phyloP scores from a whole-genome alignment of 2,113 vertebrate species.

The Quiscalus mexicanus region DNA sequence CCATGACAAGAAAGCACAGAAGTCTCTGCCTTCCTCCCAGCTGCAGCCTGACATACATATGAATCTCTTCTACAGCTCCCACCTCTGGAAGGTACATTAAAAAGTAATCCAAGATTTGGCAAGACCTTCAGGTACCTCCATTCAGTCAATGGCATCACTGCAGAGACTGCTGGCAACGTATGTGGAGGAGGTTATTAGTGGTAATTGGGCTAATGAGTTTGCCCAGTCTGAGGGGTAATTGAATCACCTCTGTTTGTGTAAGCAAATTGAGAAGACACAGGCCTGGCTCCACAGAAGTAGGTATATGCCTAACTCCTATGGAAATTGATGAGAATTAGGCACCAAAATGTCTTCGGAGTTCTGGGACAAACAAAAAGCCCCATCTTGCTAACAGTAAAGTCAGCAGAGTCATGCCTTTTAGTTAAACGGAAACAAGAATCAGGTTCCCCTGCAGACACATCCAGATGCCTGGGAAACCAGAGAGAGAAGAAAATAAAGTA shows the following conservation, averaged over 20 bases:
- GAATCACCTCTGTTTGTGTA: conserved; percentile 38
- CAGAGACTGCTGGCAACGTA: background rate
- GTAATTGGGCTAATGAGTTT: conserved; percentile 46
- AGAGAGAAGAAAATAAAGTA: background rate
- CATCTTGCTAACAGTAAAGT: background rate
- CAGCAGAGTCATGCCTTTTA: background rate
- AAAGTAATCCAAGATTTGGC: background rate
- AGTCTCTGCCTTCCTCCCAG: background rate
- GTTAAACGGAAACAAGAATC: background rate
- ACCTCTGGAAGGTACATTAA: background rate
- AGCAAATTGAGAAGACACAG: conserved; percentile 41
- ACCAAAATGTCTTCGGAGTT: conserved; percentile 5
- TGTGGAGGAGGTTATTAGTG: conserved; percentile 33
- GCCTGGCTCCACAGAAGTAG: background rate
- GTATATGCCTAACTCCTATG: background rate
- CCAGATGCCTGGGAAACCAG: background rate
- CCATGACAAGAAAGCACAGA: background rate
- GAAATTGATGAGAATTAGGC: conserved; percentile 7
- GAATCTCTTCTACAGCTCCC: background rate
- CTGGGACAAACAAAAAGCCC: background rate
- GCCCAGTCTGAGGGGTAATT: conserved; percentile 41
- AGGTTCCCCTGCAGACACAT: background rate
- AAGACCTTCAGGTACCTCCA: conserved; percentile 6
- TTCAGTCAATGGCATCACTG: background rate
- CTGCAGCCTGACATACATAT: background rate